Conservation (phyloP, 2,888 invertebrate genomes). For the Stegana nigrithorax region DNA sequence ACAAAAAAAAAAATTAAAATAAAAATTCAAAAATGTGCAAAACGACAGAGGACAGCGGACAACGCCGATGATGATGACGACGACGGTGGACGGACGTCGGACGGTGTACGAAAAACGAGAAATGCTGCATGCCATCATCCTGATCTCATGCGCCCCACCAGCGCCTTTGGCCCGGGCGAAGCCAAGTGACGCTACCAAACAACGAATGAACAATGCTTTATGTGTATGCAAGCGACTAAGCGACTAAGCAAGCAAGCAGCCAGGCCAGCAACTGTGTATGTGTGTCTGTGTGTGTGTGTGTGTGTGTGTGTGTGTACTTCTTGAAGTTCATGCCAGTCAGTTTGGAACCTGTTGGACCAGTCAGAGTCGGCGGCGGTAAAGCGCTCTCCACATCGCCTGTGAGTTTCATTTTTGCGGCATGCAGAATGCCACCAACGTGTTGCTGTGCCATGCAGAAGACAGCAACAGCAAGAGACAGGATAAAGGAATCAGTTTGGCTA, state of each 20-base stretch:
- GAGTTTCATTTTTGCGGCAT: not conserved
- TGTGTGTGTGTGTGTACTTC: not conserved
- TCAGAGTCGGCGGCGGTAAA: constrained; percentile 42
- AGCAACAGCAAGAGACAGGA: constrained; percentile 28
- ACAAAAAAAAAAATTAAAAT: constrained; percentile 55
- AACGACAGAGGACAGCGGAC: constrained; percentile 30
- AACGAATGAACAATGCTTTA: constrained; percentile 12
- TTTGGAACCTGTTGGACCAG: constrained; percentile 63
- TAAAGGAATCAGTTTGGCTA: constrained; percentile 32
- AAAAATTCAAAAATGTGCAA: constrained; percentile 61
- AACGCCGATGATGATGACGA: not conserved
- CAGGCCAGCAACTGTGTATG: not conserved
- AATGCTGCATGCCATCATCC: constrained; percentile 14
- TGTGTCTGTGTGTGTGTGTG: not conserved
- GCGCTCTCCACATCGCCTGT: not conserved
- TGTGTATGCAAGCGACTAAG: too few relatives aligned
- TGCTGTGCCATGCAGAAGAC: constrained; percentile 32
- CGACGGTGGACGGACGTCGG: not conserved
- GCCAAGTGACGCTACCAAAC: too few relatives aligned
- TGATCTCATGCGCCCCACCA: not conserved
- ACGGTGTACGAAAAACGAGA: constrained; percentile 1
- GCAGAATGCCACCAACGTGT: constrained; percentile 56
- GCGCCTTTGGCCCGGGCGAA: not conserved
- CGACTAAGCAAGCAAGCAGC: too few relatives aligned
- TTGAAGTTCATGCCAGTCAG: constrained; percentile 37